These are phyloP conservation scores for Nasonovia ribisnigri DNA, from an alignment of 2,888 invertebrate genomes.

Conservation along the genomic window DNA sequence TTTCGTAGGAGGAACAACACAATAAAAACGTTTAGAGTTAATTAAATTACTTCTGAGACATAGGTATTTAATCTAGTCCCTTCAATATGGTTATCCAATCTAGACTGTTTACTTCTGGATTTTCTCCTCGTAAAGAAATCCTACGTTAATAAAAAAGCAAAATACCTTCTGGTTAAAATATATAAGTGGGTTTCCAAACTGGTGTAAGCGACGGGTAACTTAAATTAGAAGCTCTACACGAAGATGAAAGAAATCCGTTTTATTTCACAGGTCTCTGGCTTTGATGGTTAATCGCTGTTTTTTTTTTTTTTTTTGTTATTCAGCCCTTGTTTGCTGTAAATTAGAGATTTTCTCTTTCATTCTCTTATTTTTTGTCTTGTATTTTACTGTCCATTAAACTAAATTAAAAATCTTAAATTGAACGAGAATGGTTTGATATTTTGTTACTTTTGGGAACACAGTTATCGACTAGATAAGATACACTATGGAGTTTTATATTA, in stretches of 20 bases:
- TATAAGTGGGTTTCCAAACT: slow-evolving; percentile 41
- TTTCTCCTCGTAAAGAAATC: background rate
- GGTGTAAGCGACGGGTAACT: slow-evolving; percentile 24
- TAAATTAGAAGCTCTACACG: slow-evolving; percentile 10
- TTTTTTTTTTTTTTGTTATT: slow-evolving; percentile 48
- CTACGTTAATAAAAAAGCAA: background rate
- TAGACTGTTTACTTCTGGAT: slow-evolving; percentile 9
- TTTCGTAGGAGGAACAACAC: background rate
- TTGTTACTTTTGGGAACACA: background rate
- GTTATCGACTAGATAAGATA: background rate
- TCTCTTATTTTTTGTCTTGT: background rate
- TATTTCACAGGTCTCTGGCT: slow-evolving; percentile 48
- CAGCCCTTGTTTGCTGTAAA: slow-evolving; percentile 12
- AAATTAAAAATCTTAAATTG: slow-evolving; percentile 27
- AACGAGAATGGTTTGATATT: background rate
- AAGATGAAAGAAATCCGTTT: slow-evolving; percentile 52
- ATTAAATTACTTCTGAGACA: slow-evolving; percentile 53
- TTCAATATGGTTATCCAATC: slow-evolving; percentile 14
- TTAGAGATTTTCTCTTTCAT: slow-evolving; percentile 14
- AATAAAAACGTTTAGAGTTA: slow-evolving; percentile 36
- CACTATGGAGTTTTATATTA: background rate
- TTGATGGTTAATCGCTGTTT: slow-evolving; percentile 25
- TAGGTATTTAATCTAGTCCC: slow-evolving; percentile 24
- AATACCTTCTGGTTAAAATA: slow-evolving; percentile 31
- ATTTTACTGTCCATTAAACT: slow-evolving; percentile 15